phyloP scores from a whole-genome alignment of 2,888 invertebrate genomes.

The Odontocolon sp. region DNA sequence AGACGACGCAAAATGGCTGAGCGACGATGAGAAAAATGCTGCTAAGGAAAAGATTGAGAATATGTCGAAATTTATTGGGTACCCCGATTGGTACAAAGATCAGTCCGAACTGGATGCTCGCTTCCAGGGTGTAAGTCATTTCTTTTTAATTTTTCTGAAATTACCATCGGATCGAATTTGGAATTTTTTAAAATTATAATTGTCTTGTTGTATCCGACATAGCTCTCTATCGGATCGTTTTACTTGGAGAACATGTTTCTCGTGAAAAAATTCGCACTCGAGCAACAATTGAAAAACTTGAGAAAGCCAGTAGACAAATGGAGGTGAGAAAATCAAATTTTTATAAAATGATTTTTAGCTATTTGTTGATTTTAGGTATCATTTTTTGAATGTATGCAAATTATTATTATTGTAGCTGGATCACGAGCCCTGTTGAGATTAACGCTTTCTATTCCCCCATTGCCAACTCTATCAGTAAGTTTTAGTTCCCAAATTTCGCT shows the following conservation, averaged over 20 bases:
- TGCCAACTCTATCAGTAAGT: constrained; percentile 79
- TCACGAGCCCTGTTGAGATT: constrained; percentile 74
- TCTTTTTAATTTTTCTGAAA: background rate
- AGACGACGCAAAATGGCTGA: constrained; percentile 41
- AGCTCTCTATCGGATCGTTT: constrained; percentile 28
- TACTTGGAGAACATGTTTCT: constrained; percentile 43
- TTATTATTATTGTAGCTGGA: constrained; percentile 68
- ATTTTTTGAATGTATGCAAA: background rate
- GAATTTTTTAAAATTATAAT: background rate
- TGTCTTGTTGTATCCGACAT: background rate
- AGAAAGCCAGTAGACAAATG: constrained; percentile 66
- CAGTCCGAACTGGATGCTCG: constrained; percentile 19
- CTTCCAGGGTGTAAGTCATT: constrained; percentile 24
- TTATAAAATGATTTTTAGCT: background rate
- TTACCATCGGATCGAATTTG: background rate
- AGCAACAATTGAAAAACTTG: constrained; percentile 67
- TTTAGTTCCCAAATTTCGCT: too few species aligned
- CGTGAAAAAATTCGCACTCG: constrained; percentile 39
- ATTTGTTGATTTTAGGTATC: background rate
- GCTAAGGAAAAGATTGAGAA: constrained; percentile 42
- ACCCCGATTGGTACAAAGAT: constrained; percentile 55
- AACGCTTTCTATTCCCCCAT: constrained; percentile 79
- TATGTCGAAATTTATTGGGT: constrained; percentile 55
- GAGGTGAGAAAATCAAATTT: constrained; percentile 66
- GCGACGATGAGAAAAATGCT: constrained; percentile 30